A percentile compares a stretch with the other conserved stretches of the same genome.
Evolutionary conservation across 1,140 invertebrate genomes (phyloP).

Genomic region (Drosophila lowei): DNA sequence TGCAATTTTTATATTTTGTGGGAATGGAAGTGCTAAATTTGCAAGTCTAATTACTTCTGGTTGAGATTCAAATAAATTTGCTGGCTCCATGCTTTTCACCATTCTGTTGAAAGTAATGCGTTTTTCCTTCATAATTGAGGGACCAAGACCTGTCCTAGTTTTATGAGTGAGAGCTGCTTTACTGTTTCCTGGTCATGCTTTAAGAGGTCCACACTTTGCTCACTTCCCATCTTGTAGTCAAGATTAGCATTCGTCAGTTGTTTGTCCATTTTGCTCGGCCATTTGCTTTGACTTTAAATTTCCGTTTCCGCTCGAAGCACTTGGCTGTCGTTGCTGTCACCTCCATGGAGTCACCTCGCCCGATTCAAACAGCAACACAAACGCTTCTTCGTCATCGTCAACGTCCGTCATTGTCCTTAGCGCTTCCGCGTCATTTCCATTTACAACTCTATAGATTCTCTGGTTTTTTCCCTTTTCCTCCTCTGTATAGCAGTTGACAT

Average conservation of each 20-base stretch:
- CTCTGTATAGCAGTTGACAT: slow-evolving; percentile 30
- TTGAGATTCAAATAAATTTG: no score
- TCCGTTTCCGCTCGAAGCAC: slow-evolving; percentile 33
- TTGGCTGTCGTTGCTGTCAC: slow-evolving; percentile 19
- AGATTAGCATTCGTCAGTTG: slow-evolving; percentile 43
- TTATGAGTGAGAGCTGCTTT: no score
- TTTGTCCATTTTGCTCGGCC: slow-evolving; percentile 36
- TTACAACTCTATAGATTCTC: slow-evolving; percentile 14
- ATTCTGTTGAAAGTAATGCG: no score
- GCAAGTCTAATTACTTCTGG: no score
- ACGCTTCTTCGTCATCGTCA: slow-evolving; percentile 40
- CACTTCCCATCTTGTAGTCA: slow-evolving; percentile 22
- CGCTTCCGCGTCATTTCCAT: slow-evolving; percentile 55
- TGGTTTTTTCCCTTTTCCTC: slow-evolving; percentile 6
- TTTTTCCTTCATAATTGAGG: no score
- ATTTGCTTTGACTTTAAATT: slow-evolving; percentile 48
- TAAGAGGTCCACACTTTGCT: not conserved
- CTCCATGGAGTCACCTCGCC: slow-evolving; percentile 46
- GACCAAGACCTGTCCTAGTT: no score
- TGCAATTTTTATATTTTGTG: no score
- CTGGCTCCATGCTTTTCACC: no score
- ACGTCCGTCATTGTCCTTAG: slow-evolving; percentile 53
- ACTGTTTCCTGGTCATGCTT: slow-evolving; percentile 4
- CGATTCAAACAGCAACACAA: slow-evolving; percentile 23
- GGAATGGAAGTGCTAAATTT: no score